Evolutionary conservation across 2,888 invertebrate species (phyloP).

Genomic region (Euplagia quadripunctaria): DNA sequence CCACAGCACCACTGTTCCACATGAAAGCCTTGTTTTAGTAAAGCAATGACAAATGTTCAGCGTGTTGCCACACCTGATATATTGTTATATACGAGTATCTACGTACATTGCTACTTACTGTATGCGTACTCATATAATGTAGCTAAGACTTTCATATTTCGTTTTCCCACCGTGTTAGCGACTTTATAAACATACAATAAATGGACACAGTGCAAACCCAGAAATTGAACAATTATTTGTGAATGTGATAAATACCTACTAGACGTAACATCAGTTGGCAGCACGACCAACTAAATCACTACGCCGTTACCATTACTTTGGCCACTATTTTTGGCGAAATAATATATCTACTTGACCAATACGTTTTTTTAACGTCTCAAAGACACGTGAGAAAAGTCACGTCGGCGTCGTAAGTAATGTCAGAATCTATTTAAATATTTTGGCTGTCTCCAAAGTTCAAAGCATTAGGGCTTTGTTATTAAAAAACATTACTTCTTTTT

Average conservation of each 20-base stretch:
- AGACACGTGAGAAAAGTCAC: no score
- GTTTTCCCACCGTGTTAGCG: no score
- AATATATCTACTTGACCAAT: no score
- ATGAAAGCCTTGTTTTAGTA: conserved; percentile 15
- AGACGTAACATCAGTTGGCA: not conserved
- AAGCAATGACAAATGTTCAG: conserved; percentile 19
- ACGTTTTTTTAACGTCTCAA: no score
- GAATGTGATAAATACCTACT: not conserved
- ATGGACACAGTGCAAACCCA: not conserved
- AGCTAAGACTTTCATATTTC: not conserved
- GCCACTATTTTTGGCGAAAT: no score
- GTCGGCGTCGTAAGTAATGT: not conserved
- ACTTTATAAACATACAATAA: not conserved
- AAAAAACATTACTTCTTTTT: no score
- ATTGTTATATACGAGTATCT: not conserved
- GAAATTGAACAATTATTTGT: not conserved
- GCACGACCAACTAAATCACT: not conserved
- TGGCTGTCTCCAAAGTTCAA: not conserved
- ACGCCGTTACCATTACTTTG: no score
- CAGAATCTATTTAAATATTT: not conserved
- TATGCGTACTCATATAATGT: not conserved
- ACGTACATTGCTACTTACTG: not conserved
- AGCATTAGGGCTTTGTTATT: no score
- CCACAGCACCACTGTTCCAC: conserved; percentile 4
- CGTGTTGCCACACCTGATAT: conserved; percentile 7